Base-by-base conservation (phyloP, 1,140 invertebrate species). In the Apis laboriosa region DNA sequence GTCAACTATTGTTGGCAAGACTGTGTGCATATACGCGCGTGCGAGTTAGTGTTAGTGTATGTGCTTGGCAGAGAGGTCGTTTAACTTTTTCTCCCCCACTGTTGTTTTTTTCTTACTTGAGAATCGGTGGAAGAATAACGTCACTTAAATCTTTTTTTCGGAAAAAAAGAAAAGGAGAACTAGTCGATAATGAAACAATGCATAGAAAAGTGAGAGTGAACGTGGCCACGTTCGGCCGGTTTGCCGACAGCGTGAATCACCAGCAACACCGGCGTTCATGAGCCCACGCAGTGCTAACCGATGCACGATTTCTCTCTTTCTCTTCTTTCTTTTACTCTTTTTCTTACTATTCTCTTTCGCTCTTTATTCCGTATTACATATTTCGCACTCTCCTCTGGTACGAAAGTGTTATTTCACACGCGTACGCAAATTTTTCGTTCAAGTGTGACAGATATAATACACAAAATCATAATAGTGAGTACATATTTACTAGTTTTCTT, bases 171-270 rank as follows among this genome's bases (percentile, higher is more conserved):
- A 15, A 68, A 12, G 64, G 53, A 2, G 58, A 64, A 64, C 61
- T n/a, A 77, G 58, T 66, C 24, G 15, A 70, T 55, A 56, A 83
- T 85, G 83, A 84, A 63, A 85, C 90, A 84, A 90, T 88, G 89
- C 77, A 72, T 21, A 75, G 75, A 83, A 88, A 85, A 89, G 89
- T 90, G 88, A 89, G 90, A 91, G 89, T 86, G 79, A 87, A 85
- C 79, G 88, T 75, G 78, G 83, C 84, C 77, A 76, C 80, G 87
- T 86, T 84, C 70, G 78, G 77, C 87, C 80, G 87, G 85, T 85
- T 85, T 82, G 80, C 76, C 86, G 83, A 87, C 83, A 73, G 88
- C 77, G 90, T 92, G 91, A 92, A 92, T 91, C 91, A 92, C 88
- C 89, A 84, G 77, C 85, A 75, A 75, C 58, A 83, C 83, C 81